These are phyloP conservation scores for Myotis yumanensis DNA, from an alignment of 2,113 vertebrate species.

Conservation along the genomic window DNA sequence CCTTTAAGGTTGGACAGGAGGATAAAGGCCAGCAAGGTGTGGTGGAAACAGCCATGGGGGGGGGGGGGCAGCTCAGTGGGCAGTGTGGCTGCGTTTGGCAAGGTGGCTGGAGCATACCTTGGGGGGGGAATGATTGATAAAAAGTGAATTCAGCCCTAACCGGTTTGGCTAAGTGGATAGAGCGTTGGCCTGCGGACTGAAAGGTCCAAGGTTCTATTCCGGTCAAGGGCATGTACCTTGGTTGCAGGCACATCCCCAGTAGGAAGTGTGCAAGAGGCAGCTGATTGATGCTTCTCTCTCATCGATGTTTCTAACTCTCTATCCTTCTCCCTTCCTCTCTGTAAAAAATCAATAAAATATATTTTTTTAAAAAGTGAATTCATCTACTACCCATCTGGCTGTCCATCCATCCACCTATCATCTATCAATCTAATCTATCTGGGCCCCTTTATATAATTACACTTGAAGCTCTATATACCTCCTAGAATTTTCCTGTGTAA, in stretches of 20 bases:
- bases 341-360: too few relatives aligned
- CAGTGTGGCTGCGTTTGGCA: fast-evolving
- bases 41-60: neutral
- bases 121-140: neutral
- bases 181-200: too few relatives aligned
- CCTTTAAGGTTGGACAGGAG: neutral
- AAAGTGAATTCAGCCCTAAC: neutral
- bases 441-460: neutral
- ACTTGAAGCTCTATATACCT: neutral
- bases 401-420: neutral
- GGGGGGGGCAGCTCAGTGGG: fast-evolving
- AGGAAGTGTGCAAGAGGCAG: too few relatives aligned
- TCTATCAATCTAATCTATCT: neutral
- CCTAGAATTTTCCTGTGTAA: neutral
- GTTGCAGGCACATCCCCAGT: too few relatives aligned
- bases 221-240: too few relatives aligned
- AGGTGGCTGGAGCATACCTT: neutral
- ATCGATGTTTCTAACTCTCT: too few relatives aligned
- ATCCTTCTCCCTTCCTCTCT: too few relatives aligned
- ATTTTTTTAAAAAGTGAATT: neutral
- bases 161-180: too few relatives aligned
- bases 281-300: too few relatives aligned
- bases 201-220: too few relatives aligned
- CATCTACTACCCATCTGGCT: neutral
- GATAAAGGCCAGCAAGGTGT: neutral